Percentiles rank a stretch among this genome's conserved stretches.
Evolutionary conservation across 2,888 invertebrate genomes (phyloP).

Genomic region (Caenorhabditis becei): DNA sequence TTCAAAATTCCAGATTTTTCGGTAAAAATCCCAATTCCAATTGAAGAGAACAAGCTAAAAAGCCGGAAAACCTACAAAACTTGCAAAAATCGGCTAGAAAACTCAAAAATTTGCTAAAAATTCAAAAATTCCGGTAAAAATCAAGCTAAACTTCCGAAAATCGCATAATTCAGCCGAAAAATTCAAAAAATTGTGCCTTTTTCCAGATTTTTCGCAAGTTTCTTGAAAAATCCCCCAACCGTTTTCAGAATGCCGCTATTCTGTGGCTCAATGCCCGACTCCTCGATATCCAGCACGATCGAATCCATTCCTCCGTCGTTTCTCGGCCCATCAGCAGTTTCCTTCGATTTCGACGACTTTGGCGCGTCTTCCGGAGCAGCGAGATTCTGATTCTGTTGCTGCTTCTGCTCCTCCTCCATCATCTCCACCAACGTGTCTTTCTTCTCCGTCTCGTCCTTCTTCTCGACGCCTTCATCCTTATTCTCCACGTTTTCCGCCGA

Average conservation of each 20-base stretch:
- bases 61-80: no score
- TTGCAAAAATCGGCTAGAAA: no score
- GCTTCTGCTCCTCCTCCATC: background rate
- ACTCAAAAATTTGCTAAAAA: no score
- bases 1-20: no score
- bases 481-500: background rate
- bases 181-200: no score
- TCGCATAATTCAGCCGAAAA: no score
- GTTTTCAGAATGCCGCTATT: background rate
- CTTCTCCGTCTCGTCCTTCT: background rate
- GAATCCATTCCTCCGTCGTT: background rate
- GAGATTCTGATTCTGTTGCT: background rate
- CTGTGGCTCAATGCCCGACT: no score
- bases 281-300: background rate
- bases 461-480: background rate
- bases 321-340: background rate
- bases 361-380: slow-evolving; percentile 68
- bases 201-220: background rate
- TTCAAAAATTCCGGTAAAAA: no score
- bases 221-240: background rate
- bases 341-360: no score
- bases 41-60: no score
- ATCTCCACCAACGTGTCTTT: background rate
- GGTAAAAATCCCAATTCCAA: no score
- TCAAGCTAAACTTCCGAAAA: no score